Conservation (phyloP, 2,797 vertebrate genomes). For the Sarcoramphus papa region DNA sequence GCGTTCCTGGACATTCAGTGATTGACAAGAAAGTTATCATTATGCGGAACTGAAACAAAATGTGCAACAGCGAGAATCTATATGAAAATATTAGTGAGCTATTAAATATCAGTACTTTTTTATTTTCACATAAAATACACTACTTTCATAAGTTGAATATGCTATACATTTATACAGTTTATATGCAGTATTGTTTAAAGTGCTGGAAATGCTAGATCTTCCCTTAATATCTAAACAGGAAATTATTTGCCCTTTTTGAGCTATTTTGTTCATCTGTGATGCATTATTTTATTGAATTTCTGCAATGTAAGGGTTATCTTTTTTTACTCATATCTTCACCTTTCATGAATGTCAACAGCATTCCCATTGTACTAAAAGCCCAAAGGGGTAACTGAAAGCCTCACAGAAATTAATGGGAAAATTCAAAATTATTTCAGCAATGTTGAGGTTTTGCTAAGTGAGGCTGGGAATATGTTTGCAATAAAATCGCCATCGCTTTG, state of each 20-base stretch:
- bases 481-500: background rate
- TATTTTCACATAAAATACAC: background rate
- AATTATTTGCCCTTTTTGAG: conserved; percentile 39
- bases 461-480: background rate
- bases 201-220: conserved; percentile 4
- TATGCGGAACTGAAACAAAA: conserved; percentile 3
- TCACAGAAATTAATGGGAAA: background rate
- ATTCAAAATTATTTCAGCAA: background rate
- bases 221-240: conserved; percentile 36
- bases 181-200: background rate
- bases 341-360: background rate
- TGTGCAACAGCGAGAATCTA: background rate
- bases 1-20: conserved; percentile 16
- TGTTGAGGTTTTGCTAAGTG: background rate
- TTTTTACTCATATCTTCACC: background rate
- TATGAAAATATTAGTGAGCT: conserved; percentile 15
- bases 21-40: background rate
- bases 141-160: background rate
- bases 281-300: conserved; percentile 35
- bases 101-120: background rate
- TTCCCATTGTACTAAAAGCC: background rate
- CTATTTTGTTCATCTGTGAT: conserved; percentile 19
- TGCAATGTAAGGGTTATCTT: background rate
- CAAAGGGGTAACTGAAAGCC: background rate
- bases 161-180: background rate